Base-by-base conservation (phyloP, 35 echinoderm and acorn worm genomes). In the Chiridota heheva region DNA sequence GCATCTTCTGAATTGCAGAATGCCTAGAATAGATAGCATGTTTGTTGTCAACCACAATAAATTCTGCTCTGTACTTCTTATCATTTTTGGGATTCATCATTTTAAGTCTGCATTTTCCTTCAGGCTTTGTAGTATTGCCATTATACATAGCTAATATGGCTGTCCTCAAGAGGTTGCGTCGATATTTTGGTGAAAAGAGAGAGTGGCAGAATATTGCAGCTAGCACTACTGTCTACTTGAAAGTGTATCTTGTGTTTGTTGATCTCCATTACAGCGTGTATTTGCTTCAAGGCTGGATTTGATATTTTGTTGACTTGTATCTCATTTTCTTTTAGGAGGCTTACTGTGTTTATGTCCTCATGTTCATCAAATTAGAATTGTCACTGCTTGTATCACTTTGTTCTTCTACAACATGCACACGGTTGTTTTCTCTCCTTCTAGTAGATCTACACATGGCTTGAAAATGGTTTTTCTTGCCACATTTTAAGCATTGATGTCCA, bases 131-230 rank as follows among this genome's bases (percentile, higher is more conserved):
- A 4, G 5, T 67, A 25, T 64, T 86, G 13, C 77, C 55, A 69
- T 86, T 86, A 60, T 89, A 96, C 82, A 86, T 96, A 7, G 76
- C 57, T 67, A 96, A 62, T 13, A 84, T 67, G 22, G 47, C 47
- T 12, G 47, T 12, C 8, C 22, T 51, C 10, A 12, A 22, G 8
- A 51, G 47, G 22, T 12, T 51, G 22, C 22, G 58, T 60, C n/a
- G 22, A 20, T 30, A 60, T 18, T 60, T 60, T 60, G 6, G n/a
- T 60, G 32, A 4, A 5, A 30, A 3, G 4, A 5, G 0, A 34
- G 20, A 48, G 2, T 53, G 77, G 60, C 4, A 93, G 33, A 6
- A 88, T 58, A 83, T 88, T 93, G 44, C 84, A 81, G 12, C 68
- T 87, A 42, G 84, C 77, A 55, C 78, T 62, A 17, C 47, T 83